Evolutionary conservation across 2,888 invertebrate genomes (phyloP).

Genomic region (Campopleginae sp.): DNA sequence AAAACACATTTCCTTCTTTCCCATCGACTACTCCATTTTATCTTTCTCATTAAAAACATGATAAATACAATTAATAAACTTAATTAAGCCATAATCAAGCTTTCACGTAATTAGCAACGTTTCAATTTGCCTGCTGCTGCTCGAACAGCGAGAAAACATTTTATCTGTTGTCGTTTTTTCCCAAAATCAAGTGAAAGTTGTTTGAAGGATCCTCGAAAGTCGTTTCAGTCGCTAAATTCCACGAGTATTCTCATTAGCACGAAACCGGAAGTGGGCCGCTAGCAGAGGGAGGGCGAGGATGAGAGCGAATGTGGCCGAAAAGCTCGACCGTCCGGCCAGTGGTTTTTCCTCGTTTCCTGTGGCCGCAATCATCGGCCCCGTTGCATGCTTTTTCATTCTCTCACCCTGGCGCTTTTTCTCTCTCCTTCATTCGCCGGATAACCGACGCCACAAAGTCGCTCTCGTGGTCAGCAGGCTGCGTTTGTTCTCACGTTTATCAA

Average conservation of each 20-base stretch:
- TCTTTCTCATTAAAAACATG: neutral
- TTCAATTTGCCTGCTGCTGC: neutral
- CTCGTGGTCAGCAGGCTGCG: conserved; percentile 51
- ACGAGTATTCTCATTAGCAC: conserved; percentile 66
- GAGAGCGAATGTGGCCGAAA: conserved; percentile 54
- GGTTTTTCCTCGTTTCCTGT: conserved; percentile 63
- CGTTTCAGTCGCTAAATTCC: conserved; percentile 47
- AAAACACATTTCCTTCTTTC: neutral
- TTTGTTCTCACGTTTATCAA: conserved; percentile 22
- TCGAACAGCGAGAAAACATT: conserved; percentile 29
- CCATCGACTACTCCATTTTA: neutral
- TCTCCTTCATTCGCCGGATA: conserved; percentile 48
- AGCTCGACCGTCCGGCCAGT: conserved; percentile 50
- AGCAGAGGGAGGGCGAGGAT: conserved; percentile 8
- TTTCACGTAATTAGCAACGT: neutral
- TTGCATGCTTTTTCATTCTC: conserved; percentile 75
- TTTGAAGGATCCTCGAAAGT: conserved; percentile 54
- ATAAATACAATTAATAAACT: neutral
- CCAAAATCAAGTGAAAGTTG: conserved; percentile 19
- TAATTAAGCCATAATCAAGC: neutral
- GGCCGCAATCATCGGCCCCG: conserved; percentile 68
- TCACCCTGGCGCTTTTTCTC: conserved; percentile 8
- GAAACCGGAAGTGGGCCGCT: conserved; percentile 59
- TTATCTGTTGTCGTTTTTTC: neutral
- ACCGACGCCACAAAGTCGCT: conserved; percentile 60